Base-by-base conservation (phyloP, 2,113 vertebrate genomes). In the Leptosomus discolor region DNA sequence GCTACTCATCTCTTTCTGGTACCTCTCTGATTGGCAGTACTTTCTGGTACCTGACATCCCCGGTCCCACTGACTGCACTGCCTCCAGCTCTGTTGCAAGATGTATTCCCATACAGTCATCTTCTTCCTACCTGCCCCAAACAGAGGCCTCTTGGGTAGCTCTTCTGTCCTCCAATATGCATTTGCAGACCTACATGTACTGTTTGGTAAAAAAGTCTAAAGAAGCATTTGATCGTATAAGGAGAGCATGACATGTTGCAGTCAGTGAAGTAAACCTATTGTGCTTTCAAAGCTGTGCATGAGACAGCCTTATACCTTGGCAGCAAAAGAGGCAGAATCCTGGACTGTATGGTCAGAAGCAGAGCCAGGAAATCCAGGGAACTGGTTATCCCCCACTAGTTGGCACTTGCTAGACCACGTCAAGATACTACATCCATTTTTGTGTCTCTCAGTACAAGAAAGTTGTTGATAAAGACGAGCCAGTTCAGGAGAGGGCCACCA, bases 21-120 rank as follows among this genome's bases (percentile, higher is more conserved):
- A 75, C 21, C 29, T n/a, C 58, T 77, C 12, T 0, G 1, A 5
- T 0, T 73, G n/a, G 11, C 36, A 78, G 29, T 5, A 5, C 15
- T 81, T 43, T 71, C 26, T 60, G 6, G 5, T n/a, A 68, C n/a
- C 20, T 4, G 5, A 12, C 8, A 27, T 53, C 63, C 8, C 58
- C 22, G 7, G 30, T 61, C 24, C 37, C 2, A 2, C 41, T 67
- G 34, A 17, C 51, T 57, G 8, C 4, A 2, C 18, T 65, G n/a
- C 60, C 19, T 60, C n/a, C 27, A 53, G 30, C 46, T 12, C 34
- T 84, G 30, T 14, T 46, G 45, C 12, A 3, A 51, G 11, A n/a
- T 23, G n/a, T n/a, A n/a, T 27, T 43, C 11, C n/a, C 36, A 8
- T 1, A 30, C 12, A 32, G 11, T 5, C 15, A 2, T 51, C 20